These are phyloP conservation scores for Diarsia brunnea DNA, from an alignment of 2,888 invertebrate species.

Conservation along the genomic window DNA sequence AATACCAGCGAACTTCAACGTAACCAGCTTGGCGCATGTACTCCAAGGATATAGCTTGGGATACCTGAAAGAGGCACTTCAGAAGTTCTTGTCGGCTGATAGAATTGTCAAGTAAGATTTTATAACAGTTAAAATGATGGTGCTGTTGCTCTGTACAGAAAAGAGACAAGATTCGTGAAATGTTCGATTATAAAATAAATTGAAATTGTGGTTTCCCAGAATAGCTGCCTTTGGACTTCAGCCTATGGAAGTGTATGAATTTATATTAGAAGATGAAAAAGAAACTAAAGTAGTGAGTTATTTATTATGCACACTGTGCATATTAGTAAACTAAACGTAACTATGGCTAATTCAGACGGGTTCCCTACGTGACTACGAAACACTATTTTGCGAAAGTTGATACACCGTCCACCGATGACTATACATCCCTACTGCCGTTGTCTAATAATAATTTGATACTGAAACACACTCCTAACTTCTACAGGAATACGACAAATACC, in stretches of 20 bases:
- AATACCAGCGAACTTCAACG: conserved; percentile 76
- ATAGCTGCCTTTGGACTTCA: conserved; percentile 78
- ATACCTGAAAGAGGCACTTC: conserved; percentile 71
- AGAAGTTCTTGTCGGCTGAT: conserved; percentile 75
- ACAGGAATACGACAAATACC: conserved; percentile 81
- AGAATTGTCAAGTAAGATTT: conserved; percentile 73
- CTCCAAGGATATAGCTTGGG: conserved; percentile 79
- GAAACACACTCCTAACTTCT: background rate
- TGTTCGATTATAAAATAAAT: background rate
- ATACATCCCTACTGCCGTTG: too few species aligned
- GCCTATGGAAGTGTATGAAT: conserved; percentile 75
- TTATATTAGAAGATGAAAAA: conserved; percentile 70
- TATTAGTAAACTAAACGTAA: background rate
- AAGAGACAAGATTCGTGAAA: background rate
- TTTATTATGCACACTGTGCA: background rate
- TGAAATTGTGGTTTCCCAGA: conserved; percentile 65
- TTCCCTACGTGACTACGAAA: too few species aligned
- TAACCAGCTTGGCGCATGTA: conserved; percentile 74
- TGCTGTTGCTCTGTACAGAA: background rate
- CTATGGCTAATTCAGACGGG: background rate
- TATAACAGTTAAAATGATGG: background rate
- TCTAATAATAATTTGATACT: background rate
- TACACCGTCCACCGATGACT: too few species aligned
- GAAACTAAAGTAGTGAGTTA: conserved; percentile 72
- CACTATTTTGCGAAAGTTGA: too few species aligned